Percentiles rank a stretch among this genome's conserved stretches.
Evolutionary conservation across 2,888 invertebrate genomes (phyloP).

Genomic region (Parnassius apollo): DNA sequence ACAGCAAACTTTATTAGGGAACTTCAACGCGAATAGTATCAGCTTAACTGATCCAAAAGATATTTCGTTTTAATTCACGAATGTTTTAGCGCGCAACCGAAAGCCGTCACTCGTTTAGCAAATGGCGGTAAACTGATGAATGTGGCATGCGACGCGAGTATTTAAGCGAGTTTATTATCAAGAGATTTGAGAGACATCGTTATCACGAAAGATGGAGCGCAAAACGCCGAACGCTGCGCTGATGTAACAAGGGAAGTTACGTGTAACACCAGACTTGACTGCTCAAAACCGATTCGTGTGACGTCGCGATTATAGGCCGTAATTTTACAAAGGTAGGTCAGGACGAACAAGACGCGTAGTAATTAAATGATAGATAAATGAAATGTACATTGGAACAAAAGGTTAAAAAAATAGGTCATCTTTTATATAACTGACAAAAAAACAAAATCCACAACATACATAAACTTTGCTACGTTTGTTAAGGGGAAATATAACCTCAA

Average conservation of each 20-base stretch:
- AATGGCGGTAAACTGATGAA: constrained; percentile 56
- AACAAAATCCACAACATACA: too few relatives aligned
- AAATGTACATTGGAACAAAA: neutral
- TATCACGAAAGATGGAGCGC: constrained; percentile 42
- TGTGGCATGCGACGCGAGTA: constrained; percentile 39
- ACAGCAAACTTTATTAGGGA: constrained; percentile 28
- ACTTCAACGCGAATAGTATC: constrained; percentile 42
- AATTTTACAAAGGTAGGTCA: neutral
- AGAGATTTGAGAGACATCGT: constrained; percentile 46
- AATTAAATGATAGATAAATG: neutral
- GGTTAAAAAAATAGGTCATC: neutral
- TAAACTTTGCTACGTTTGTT: too few relatives aligned
- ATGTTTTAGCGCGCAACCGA: constrained; percentile 33
- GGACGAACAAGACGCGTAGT: neutral
- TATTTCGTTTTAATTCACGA: constrained; percentile 17
- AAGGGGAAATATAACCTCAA: too few relatives aligned
- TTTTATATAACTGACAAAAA: too few relatives aligned
- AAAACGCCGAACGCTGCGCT: constrained; percentile 17
- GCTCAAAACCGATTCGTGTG: constrained; percentile 55
- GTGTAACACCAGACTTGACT: constrained; percentile 36
- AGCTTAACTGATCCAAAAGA: constrained; percentile 42
- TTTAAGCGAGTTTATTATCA: constrained; percentile 65
- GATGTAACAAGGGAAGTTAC: constrained; percentile 30
- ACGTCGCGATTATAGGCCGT: constrained; percentile 29
- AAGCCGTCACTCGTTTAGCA: constrained; percentile 42